These are phyloP conservation scores for Tetanocera ferruginea DNA, from an alignment of 2,888 invertebrate species.

Conservation along the genomic window DNA sequence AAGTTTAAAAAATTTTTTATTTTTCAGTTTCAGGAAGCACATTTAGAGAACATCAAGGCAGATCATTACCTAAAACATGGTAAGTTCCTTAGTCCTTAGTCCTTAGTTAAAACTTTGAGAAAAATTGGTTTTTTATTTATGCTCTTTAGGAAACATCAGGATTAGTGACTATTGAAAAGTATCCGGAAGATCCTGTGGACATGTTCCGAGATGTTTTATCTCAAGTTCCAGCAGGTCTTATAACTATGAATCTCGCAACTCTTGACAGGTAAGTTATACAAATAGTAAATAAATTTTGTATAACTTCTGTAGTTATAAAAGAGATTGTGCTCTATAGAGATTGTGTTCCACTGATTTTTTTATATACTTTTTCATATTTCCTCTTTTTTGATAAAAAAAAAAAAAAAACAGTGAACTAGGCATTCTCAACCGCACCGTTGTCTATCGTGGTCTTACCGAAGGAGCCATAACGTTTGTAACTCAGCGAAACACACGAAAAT, in stretches of 20 bases:
- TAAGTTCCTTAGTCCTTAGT: no score
- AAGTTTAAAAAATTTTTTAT: no score
- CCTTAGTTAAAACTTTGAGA: no score
- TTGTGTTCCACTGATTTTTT: neutral
- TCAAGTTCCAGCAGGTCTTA: constrained; percentile 26
- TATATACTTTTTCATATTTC: neutral
- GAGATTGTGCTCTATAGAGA: neutral
- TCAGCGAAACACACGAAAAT: constrained; percentile 62
- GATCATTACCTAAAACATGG: no score
- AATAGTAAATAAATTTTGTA: no score
- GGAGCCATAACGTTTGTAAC: constrained; percentile 61
- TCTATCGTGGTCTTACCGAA: constrained; percentile 61
- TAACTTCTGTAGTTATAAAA: no score
- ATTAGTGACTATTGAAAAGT: constrained; percentile 53
- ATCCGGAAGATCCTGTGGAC: constrained; percentile 54
- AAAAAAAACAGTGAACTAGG: constrained; percentile 56
- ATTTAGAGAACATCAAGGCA: no score
- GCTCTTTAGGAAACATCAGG: constrained; percentile 45
- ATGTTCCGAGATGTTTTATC: constrained; percentile 57
- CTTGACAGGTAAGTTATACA: constrained; percentile 55
- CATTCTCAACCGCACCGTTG: constrained; percentile 62
- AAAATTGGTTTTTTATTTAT: no score
- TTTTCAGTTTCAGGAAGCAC: no score
- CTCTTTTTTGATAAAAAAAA: no score
- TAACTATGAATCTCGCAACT: constrained; percentile 64